These are phyloP conservation scores for Coluber constrictor DNA, from an alignment of 2,797 vertebrate species.

Conservation along the genomic window DNA sequence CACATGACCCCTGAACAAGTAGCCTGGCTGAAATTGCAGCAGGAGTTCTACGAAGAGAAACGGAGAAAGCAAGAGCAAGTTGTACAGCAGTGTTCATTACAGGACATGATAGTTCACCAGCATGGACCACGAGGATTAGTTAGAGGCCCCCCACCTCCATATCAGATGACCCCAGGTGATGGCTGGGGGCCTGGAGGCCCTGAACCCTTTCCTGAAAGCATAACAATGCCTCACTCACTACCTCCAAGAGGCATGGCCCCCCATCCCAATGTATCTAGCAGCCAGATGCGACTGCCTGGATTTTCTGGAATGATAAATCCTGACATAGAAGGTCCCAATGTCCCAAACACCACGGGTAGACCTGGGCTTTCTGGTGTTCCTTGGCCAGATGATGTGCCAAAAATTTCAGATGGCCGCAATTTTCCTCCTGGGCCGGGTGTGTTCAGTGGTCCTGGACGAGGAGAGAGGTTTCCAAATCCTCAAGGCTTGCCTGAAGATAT, in stretches of 20 bases:
- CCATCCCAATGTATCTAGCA: conserved; percentile 76
- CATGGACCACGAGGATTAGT: conserved; percentile 92
- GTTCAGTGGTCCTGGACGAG: conserved; percentile 92
- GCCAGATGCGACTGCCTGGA: conserved; percentile 90
- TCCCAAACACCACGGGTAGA: conserved; percentile 80
- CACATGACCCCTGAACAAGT: conserved; percentile 99
- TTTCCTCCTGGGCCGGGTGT: conserved; percentile 87
- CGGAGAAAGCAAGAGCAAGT: conserved; percentile 95
- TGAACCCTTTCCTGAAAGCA: conserved; percentile 91
- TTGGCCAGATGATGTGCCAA: conserved; percentile 96
- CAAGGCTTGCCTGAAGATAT: conserved; percentile 93
- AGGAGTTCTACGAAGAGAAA: conserved; percentile 98
- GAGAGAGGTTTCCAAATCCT: conserved; percentile 93
- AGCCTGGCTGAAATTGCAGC: conserved; percentile 96
- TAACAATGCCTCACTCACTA: conserved; percentile 80
- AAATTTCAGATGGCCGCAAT: conserved; percentile 90
- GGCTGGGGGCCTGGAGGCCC: conserved; percentile 88
- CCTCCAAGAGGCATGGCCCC: conserved; percentile 89
- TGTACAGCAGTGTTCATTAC: conserved; percentile 90
- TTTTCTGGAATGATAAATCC: conserved; percentile 97
- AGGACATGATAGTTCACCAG: conserved; percentile 97
- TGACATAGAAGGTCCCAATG: conserved; percentile 86
- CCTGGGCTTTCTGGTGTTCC: conserved; percentile 85
- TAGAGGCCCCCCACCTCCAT: conserved; percentile 92
- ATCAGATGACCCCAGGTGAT: conserved; percentile 92